Percentiles rank a stretch among this genome's conserved stretches.
These are phyloP conservation scores for Atta cephalotes DNA, from an alignment of 1,140 invertebrate species.

Conservation along the genomic window DNA sequence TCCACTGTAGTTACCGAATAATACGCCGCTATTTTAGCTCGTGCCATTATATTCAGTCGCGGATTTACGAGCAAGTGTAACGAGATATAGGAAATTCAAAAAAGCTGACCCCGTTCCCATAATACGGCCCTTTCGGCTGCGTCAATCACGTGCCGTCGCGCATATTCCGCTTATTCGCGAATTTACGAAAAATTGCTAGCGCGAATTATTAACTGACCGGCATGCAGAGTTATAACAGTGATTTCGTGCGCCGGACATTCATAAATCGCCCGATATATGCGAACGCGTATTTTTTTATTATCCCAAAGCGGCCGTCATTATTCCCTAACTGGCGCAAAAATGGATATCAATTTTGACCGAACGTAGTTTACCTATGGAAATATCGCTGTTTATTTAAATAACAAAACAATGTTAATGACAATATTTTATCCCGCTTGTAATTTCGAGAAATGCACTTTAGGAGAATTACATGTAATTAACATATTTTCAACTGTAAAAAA, in stretches of 20 bases:
- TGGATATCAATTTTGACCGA: constrained; percentile 53
- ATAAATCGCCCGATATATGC: constrained; percentile 44
- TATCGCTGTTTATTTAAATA: constrained; percentile 27
- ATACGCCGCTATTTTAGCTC: constrained; percentile 58
- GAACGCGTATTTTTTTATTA: constrained; percentile 46
- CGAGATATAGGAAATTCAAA: constrained; percentile 55
- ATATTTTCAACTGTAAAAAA: background rate
- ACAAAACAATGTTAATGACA: constrained; percentile 21
- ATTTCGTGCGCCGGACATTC: constrained; percentile 53
- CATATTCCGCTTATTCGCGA: constrained; percentile 51
- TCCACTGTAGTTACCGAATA: constrained; percentile 10
- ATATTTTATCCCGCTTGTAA: constrained; percentile 19
- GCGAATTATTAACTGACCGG: constrained; percentile 55
- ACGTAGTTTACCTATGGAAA: background rate
- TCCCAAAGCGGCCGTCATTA: constrained; percentile 62
- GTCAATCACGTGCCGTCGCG: background rate
- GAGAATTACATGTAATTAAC: background rate
- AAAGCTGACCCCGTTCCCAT: constrained; percentile 44
- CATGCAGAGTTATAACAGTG: constrained; percentile 29
- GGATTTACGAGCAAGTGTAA: constrained; percentile 69
- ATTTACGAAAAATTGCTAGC: constrained; percentile 46
- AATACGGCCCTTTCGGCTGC: constrained; percentile 22
- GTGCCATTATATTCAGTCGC: constrained; percentile 55
- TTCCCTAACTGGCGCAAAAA: constrained; percentile 54
- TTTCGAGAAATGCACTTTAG: constrained; percentile 8